Evolutionary conservation across 2,113 vertebrate species (phyloP), one percentile per base, ranked within the genome.

Genomic region (Corydoras sp.): DNA sequence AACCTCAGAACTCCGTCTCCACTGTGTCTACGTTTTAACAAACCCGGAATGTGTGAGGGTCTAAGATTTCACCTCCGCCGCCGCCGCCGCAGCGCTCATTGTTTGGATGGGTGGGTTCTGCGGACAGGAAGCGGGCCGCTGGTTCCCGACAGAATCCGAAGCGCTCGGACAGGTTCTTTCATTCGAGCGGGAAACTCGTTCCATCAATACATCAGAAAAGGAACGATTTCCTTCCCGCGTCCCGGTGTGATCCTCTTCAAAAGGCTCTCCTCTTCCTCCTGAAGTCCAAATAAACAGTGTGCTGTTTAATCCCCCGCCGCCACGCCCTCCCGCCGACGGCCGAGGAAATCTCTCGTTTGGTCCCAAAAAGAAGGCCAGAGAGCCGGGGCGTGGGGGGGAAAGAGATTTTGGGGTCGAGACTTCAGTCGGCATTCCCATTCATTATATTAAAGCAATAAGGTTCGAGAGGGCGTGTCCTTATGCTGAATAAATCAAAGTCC

Each of bases 181-280:
- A 87, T 80, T 63, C 30, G 72, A 70, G 87, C 82, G 79, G 87
- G 88, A 90, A 90, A 88, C 86, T 89, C 82, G 87, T 89, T 90
- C 84, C 86, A 84, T 81, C 84, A 83, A 89, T 88, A 85, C 84
- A 88, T 87, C 87, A 87, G 60, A 87, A 68, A 58, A 88, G 87
- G 86, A 79, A 81, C 80, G 65, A 77, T 86, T 88, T 88, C 88
- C 87, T 88, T 86, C 87, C 86, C 77, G 81, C 76, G 88, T 89
- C 87, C 88, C 80, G 80, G 79, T 83, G 81, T 77, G 80, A 85
- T 86, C 85, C 81, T 54, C 78, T 83, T 83, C 88, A 85, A 88
- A 86, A 84, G 87, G 75, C 75, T 4, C 15, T 8, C 65, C 68
- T 81, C 85, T 88, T 88, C 85, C 84, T 87, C 81, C 82, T 84